Evolutionary conservation across 64 coral and sea anemone species (phyloP).

Genomic region (Porites lutea): DNA sequence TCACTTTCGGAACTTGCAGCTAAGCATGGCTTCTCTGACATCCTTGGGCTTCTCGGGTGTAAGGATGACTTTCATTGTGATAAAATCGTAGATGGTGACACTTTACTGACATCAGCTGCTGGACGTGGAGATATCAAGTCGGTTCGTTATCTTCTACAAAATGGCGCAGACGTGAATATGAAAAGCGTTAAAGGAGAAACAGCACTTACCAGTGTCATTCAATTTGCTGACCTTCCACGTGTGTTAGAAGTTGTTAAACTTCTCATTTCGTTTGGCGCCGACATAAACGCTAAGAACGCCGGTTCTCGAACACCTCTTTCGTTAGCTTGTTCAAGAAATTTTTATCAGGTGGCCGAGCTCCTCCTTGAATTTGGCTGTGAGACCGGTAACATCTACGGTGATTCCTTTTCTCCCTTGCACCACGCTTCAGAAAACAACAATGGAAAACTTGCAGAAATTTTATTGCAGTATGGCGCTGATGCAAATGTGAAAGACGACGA

Average conservation of each 20-base stretch:
- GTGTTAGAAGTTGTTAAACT: background rate
- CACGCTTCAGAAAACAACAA: background rate
- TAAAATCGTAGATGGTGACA: background rate
- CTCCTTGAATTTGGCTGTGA: conserved; percentile 12
- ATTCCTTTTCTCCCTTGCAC: background rate
- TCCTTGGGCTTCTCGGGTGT: background rate
- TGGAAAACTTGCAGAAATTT: background rate
- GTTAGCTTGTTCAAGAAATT: conserved; percentile 10
- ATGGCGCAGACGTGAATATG: background rate
- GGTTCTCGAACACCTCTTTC: background rate
- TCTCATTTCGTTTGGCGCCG: background rate
- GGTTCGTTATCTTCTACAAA: background rate
- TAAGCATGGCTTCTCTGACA: background rate
- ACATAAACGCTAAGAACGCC: background rate
- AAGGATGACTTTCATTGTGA: background rate
- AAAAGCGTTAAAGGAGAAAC: background rate
- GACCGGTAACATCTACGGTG: background rate
- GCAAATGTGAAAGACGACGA: background rate
- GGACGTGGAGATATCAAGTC: background rate
- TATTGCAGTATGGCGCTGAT: conserved; percentile 4
- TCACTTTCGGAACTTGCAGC: background rate
- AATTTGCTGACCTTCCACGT: background rate
- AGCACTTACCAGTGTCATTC: background rate
- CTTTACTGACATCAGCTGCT: background rate
- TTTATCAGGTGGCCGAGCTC: background rate